Evolutionary conservation across 92 coral and sea anemone species (phyloP), one percentile per base, ranked within the genome.

Genomic region (Porites rus): DNA sequence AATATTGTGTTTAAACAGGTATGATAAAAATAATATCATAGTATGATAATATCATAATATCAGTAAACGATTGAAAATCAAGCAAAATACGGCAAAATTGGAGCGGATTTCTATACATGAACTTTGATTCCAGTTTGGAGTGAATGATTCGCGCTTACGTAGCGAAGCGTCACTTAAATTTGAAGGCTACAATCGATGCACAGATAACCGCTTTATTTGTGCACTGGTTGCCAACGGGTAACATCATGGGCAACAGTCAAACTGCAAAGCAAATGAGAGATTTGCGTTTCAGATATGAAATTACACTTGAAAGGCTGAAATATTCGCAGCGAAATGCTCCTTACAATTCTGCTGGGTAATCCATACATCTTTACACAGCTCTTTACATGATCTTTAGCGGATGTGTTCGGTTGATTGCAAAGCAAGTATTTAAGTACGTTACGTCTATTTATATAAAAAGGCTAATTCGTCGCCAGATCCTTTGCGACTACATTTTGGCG

Each of bases 401-500:
- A 69, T 9, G 13, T 1, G 74, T 3, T 28, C 16, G 10, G 74
- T 69, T 19, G 31, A 28, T 28, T 28, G 31, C 31, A 28, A 28
- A 3, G 31, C 31, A 28, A 28, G 31, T 28, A 28, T 25, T 69
- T 69, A 69, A 31, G 28, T 21, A 10, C 38, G 51, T 69, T 69
- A 9, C n/a, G 7, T 53, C 51, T 24, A 24, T 20, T 31, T 1
- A 25, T 25, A 69, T 69, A 28, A 69, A 69, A 69, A 69, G 51
- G 74, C 52, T 69, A 28, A 69, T 69, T 69, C 52, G 74, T 22
- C 51, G 11, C 52, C 74, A 69, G 74, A 25, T 69, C 43, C 74
- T 69, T 69, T 69, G 52, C 74, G 16, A 69, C 52, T 69, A 50
- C 74, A 69, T 24, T 31, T 69, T 69, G 50, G 52, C 52, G 74